Percentiles rank a stretch among this genome's conserved stretches.
Conservation (phyloP, 1,140 invertebrate genomes). For the Musca vetustissima region DNA sequence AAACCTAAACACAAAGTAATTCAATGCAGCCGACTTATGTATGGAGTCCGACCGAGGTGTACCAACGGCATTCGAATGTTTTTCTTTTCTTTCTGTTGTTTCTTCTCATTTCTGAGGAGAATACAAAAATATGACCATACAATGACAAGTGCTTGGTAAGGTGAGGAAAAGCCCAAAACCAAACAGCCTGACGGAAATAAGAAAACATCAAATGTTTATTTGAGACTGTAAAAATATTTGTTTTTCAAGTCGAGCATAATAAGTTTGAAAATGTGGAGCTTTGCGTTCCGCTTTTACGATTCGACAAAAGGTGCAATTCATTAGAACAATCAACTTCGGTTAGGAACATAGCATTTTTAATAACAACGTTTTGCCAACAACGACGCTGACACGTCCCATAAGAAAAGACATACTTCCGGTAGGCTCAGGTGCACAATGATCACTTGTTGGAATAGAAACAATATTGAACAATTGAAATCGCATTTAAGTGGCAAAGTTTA, state of each 20-base stretch:
- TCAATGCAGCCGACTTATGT: no score
- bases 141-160: background rate
- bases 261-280: constrained; percentile 45
- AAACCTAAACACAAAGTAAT: no score
- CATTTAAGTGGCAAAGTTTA: no score
- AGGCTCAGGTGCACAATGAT: no score
- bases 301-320: background rate
- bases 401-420: background rate
- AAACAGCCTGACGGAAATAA: background rate
- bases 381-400: background rate
- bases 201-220: constrained; percentile 30
- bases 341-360: no score
- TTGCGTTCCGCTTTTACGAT: background rate
- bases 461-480: no score
- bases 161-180: background rate
- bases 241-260: constrained; percentile 56
- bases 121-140: no score
- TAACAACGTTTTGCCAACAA: background rate
- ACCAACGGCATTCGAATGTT: no score
- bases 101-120: no score
- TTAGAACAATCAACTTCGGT: background rate
- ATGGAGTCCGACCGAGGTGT: no score
- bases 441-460: no score
- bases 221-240: constrained; percentile 56
- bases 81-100: no score